phyloP scores from a whole-genome alignment of 1,140 invertebrate species.

The Ceratina japonica region DNA sequence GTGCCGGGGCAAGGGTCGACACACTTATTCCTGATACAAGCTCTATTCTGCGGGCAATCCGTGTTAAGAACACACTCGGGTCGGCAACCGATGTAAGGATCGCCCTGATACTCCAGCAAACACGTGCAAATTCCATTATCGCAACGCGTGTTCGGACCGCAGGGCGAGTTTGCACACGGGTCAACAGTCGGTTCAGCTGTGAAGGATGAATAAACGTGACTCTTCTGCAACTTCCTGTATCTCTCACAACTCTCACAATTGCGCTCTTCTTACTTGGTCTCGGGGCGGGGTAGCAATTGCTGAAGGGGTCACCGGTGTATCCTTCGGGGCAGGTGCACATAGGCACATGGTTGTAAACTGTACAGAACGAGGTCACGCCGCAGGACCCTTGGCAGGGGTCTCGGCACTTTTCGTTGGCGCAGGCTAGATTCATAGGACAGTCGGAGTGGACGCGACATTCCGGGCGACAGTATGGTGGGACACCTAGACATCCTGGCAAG shows the following conservation, averaged over 20 bases:
- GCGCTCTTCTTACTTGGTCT: constrained; percentile 59
- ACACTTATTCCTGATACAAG: constrained; percentile 77
- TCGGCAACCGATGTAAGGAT: constrained; percentile 80
- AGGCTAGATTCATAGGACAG: constrained; percentile 83
- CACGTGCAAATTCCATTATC: constrained; percentile 79
- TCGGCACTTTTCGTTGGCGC: constrained; percentile 84
- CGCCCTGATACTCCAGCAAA: constrained; percentile 80
- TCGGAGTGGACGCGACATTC: constrained; percentile 86
- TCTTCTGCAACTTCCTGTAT: background rate
- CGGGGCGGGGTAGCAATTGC: constrained; percentile 80
- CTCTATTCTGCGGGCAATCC: constrained; percentile 73
- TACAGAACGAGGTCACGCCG: constrained; percentile 84
- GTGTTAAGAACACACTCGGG: constrained; percentile 76
- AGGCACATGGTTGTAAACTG: constrained; percentile 85
- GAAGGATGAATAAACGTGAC: constrained; percentile 19
- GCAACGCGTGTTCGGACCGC: constrained; percentile 83
- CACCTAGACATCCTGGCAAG: constrained; percentile 83
- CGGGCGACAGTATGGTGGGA: constrained; percentile 86
- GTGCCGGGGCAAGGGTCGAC: constrained; percentile 73
- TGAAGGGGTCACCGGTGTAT: constrained; percentile 87
- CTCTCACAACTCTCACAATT: background rate
- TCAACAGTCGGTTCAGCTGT: constrained; percentile 58
- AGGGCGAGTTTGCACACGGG: constrained; percentile 80
- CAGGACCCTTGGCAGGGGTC: constrained; percentile 88
- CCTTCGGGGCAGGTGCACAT: constrained; percentile 85